phyloP scores from a whole-genome alignment of 1,140 invertebrate species.

The Stenopsyche tienmushanensis region DNA sequence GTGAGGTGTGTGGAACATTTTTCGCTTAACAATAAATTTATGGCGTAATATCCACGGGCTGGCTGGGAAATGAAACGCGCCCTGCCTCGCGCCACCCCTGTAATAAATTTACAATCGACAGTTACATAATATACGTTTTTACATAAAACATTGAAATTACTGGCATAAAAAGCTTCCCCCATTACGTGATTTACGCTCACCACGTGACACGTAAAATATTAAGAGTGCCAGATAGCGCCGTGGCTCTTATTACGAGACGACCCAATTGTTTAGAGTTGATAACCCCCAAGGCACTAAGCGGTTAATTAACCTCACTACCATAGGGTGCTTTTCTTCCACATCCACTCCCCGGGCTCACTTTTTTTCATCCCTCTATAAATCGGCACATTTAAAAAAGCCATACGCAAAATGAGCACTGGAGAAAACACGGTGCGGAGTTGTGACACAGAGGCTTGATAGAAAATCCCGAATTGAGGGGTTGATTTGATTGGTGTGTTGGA shows the following conservation, averaged over 20 bases:
- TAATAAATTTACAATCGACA: slow-evolving; percentile 41
- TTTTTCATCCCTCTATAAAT: too few species aligned
- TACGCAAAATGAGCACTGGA: too few species aligned
- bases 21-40: slow-evolving; percentile 36
- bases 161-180: slow-evolving; percentile 25
- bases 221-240: slow-evolving; percentile 4
- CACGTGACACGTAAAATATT: slow-evolving; percentile 40
- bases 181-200: slow-evolving; percentile 36
- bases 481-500: not conserved
- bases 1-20: slow-evolving; percentile 23
- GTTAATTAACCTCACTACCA: not conserved
- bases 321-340: not conserved
- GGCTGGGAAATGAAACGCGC: slow-evolving; percentile 27
- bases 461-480: too few species aligned
- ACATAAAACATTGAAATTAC: slow-evolving; percentile 41
- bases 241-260: too few species aligned
- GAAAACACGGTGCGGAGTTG: too few species aligned
- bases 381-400: too few species aligned
- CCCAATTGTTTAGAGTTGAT: too few species aligned
- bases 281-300: too few species aligned
- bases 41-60: slow-evolving; percentile 19
- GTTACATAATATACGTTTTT: slow-evolving; percentile 40
- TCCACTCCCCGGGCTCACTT: not conserved
- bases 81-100: slow-evolving; percentile 11
- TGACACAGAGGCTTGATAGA: too few species aligned